phyloP scores from a whole-genome alignment of 2,113 vertebrate genomes.

The Oreotrochilus melanogaster region DNA sequence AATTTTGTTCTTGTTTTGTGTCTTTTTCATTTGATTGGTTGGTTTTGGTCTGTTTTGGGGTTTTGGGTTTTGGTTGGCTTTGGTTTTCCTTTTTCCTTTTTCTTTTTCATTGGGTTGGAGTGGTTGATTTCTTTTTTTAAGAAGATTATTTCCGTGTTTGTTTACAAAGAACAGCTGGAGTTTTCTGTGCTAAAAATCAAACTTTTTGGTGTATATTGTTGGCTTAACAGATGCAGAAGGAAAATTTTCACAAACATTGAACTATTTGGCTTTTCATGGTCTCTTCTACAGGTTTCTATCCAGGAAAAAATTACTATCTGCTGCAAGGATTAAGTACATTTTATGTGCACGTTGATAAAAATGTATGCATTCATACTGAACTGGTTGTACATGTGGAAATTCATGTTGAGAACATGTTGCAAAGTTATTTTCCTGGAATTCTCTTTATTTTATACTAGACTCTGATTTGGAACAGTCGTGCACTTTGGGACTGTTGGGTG shows the following conservation, averaged over 20 bases:
- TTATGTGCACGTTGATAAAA: neutral
- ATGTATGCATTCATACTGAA: neutral
- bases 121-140: neutral
- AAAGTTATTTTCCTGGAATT: neutral
- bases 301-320: neutral
- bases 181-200: neutral
- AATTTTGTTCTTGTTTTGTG: too few species aligned
- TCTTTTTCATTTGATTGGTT: too few species aligned
- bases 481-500: neutral
- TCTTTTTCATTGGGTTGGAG: too few species aligned
- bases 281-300: neutral
- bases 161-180: neutral
- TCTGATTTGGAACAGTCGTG: neutral
- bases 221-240: neutral
- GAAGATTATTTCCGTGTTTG: neutral
- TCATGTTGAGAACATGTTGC: neutral
- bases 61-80: too few species aligned
- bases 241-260: neutral
- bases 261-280: neutral
- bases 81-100: too few species aligned
- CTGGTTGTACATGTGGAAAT: neutral
- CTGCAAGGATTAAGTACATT: neutral
- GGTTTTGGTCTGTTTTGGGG: too few species aligned
- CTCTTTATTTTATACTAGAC: neutral
- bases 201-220: neutral